Base-by-base conservation (phyloP, 2,797 vertebrate genomes). In the Trachops cirrhosus region DNA sequence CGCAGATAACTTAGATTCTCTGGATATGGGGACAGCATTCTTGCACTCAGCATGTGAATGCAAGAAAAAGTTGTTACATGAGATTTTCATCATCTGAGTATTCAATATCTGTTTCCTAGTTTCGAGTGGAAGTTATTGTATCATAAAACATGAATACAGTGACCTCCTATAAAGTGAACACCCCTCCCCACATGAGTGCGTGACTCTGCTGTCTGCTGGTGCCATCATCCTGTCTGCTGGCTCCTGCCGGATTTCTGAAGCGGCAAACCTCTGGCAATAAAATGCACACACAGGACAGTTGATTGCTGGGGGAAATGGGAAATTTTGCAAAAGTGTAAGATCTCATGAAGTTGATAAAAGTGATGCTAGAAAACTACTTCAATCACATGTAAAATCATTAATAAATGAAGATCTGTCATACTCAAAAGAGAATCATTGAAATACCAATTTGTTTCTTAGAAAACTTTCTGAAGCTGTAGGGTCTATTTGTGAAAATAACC, bases 401-500 rank as follows among this genome's bases (percentile, higher is more conserved):
- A 37, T 39, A 86, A 48, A 83, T 46, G 68, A 89, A 8, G 22
- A 21, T 67, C 3, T 54, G 41, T 57, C 37, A 67, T 41, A 37
- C 39, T 86, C 54, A 78, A 74, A 93, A 77, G 24, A 64, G 21
- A 74, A 71, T 67, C 16, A 24, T 0, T 79, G 39, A 83, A 52
- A 37, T 57, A 1, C 5, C 14, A 12, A 7, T 46, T 44, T 74
- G 91, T 79, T 70, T 68, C 21, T 84, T 91, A 21, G 57, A 86
- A 89, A 80, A 79, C 86, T 88, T 94, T 67, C 86, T 59, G 67
- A 85, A 39, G 19, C 3, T 93, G 77, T 82, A 86, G 78, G 18
- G 9, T 80, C 24, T 95, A 39, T 87, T 87, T 94, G 39, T 96
- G 80, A 91, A 88, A 86, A 95, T 44, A 39, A 52, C 0, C 11